Percentiles rank a stretch among this genome's conserved stretches.
Conservation (phyloP, 2,888 invertebrate genomes). For the Papilio gigon region DNA sequence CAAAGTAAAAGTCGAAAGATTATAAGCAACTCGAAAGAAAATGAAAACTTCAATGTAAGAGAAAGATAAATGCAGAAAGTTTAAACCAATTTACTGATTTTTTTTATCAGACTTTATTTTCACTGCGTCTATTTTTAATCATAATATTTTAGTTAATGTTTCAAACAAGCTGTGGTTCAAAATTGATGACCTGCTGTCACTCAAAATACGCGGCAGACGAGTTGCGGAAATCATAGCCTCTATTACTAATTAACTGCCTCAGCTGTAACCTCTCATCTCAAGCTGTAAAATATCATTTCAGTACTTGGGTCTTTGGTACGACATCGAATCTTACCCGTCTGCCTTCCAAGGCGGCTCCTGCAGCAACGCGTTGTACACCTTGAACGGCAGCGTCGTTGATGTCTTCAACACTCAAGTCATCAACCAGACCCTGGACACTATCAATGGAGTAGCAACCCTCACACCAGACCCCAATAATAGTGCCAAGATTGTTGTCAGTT, state of each 20-base stretch:
- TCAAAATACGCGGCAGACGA: no score
- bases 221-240: no score
- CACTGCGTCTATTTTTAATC: conserved; percentile 16
- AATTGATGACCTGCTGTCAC: no score
- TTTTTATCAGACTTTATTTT: no score
- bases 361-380: conserved; percentile 46
- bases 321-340: conserved; percentile 46
- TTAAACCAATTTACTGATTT: no score
- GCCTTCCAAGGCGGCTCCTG: conserved; percentile 49
- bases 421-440: conserved; percentile 55
- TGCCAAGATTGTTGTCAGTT: conserved; percentile 84
- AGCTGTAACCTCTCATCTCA: no score
- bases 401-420: conserved; percentile 58
- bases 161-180: no score
- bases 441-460: conserved; percentile 56
- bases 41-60: not conserved
- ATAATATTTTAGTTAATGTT: not conserved
- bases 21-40: not conserved
- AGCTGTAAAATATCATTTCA: conserved; percentile 29
- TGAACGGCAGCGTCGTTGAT: conserved; percentile 42
- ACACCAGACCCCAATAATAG: conserved; percentile 78
- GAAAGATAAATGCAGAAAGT: no score
- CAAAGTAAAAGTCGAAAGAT: not conserved
- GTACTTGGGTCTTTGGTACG: conserved; percentile 48
- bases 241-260: no score